These are phyloP conservation scores for Danionella cerebrum DNA, from an alignment of 2,113 vertebrate species.

Conservation along the genomic window DNA sequence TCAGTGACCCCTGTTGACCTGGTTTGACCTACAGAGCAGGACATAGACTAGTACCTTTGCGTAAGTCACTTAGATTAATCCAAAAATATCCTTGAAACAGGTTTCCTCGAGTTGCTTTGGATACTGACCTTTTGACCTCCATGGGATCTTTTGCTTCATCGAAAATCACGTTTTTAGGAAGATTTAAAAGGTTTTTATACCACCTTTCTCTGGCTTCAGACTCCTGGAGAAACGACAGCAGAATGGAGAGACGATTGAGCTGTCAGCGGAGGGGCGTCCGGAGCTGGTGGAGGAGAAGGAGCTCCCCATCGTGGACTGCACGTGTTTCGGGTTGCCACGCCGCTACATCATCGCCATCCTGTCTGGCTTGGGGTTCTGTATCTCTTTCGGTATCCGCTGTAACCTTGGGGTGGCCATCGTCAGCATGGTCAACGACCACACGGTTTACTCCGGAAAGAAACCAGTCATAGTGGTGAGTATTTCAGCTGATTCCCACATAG, in stretches of 20 bases:
- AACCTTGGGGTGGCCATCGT: constrained; percentile 92
- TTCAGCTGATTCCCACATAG: too few relatives aligned
- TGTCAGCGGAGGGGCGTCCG: constrained; percentile 76
- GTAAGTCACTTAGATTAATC: not conserved
- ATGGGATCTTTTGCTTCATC: too few relatives aligned
- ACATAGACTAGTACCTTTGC: not conserved
- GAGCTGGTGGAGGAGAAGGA: constrained; percentile 79
- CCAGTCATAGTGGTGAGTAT: constrained; percentile 73
- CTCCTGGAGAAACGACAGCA: constrained; percentile 78
- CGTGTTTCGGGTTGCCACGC: constrained; percentile 81
- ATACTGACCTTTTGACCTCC: not conserved
- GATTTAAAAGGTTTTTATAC: too few relatives aligned
- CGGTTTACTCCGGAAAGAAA: constrained; percentile 76
- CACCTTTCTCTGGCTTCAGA: constrained; percentile 45
- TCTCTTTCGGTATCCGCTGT: constrained; percentile 89
- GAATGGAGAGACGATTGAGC: constrained; percentile 81
- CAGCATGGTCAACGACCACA: constrained; percentile 92
- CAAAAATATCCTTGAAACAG: not conserved
- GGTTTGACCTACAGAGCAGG: not conserved
- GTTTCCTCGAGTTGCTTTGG: not conserved
- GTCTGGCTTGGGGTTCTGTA: constrained; percentile 87
- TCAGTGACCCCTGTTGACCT: not conserved
- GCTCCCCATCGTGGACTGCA: constrained; percentile 81
- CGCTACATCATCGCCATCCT: constrained; percentile 91
- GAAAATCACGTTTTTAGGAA: too few relatives aligned